Conservation (phyloP, 2,797 vertebrate species). For the Danio albolineatus region DNA sequence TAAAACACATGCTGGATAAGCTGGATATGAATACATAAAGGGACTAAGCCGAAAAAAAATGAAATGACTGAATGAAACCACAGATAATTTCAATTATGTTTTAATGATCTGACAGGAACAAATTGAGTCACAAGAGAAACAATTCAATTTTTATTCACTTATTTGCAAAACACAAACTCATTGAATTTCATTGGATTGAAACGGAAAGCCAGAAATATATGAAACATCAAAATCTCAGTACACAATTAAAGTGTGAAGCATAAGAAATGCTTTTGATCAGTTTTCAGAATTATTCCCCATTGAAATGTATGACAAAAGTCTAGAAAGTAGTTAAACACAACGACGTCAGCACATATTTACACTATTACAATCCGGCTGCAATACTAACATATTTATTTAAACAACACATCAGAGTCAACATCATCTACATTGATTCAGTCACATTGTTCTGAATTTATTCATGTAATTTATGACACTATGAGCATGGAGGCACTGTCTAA, state of each 20-base stretch:
- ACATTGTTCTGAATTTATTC: neutral
- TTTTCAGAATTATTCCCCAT: neutral
- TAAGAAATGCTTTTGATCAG: neutral
- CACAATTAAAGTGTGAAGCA: neutral
- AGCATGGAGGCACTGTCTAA: neutral
- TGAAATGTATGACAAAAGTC: neutral
- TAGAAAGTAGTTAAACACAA: neutral
- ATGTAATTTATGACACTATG: neutral
- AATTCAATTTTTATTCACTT: constrained; percentile 25
- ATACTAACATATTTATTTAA: neutral
- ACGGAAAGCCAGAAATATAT: neutral
- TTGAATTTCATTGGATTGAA: neutral
- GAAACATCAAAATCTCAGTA: constrained; percentile 6
- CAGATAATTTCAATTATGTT: neutral
- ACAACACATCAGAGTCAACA: constrained; percentile 11
- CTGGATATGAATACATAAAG: no score
- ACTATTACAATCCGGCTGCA: neutral
- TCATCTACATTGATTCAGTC: no score
- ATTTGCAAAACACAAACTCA: constrained; percentile 19
- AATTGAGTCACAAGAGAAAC: constrained; percentile 11
- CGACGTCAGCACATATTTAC: constrained; percentile 6
- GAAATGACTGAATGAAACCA: no score
- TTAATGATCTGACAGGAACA: constrained; percentile 20
- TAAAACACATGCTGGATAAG: no score
- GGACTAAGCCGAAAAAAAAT: no score